phyloP scores from a whole-genome alignment of 92 coral and sea anemone species.

The Parazoanthus swiftii region DNA sequence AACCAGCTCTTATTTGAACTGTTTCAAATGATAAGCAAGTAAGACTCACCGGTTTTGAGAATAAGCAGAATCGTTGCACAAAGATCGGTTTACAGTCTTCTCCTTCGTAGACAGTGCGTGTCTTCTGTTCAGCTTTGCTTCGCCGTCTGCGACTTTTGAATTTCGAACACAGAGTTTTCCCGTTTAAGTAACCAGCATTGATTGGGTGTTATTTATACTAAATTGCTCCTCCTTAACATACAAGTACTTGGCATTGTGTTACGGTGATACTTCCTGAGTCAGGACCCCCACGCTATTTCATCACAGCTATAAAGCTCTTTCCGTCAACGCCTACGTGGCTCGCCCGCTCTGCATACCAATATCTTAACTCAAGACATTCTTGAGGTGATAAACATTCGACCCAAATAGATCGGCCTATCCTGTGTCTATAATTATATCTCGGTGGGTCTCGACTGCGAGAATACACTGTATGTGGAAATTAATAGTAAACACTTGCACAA shows the following conservation, averaged over 20 bases:
- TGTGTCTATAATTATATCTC: not conserved
- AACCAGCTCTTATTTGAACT: no score
- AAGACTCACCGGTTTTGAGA: no score
- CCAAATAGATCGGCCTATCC: not conserved
- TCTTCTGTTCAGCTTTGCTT: not conserved
- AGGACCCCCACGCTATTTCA: conserved; percentile 15
- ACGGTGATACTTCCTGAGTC: conserved; percentile 17
- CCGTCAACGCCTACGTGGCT: conserved; percentile 19
- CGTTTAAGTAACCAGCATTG: conserved; percentile 18
- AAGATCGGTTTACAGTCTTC: not conserved
- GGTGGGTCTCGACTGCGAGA: not conserved
- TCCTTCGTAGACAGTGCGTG: not conserved
- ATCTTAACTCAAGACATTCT: conserved; percentile 13
- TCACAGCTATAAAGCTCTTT: conserved; percentile 5
- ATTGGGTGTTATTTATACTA: conserved; percentile 23
- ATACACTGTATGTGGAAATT: not conserved
- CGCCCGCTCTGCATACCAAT: conserved; percentile 11
- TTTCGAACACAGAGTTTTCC: not conserved
- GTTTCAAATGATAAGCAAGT: no score
- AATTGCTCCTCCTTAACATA: not conserved
- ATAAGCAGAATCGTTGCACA: no score
- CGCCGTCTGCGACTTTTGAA: conserved; percentile 4
- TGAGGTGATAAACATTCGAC: not conserved
- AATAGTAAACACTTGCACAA: not conserved
- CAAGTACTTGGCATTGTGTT: conserved; percentile 26